Base-by-base conservation (phyloP, 2,113 vertebrate species). In the Macroglossus sobrinus region DNA sequence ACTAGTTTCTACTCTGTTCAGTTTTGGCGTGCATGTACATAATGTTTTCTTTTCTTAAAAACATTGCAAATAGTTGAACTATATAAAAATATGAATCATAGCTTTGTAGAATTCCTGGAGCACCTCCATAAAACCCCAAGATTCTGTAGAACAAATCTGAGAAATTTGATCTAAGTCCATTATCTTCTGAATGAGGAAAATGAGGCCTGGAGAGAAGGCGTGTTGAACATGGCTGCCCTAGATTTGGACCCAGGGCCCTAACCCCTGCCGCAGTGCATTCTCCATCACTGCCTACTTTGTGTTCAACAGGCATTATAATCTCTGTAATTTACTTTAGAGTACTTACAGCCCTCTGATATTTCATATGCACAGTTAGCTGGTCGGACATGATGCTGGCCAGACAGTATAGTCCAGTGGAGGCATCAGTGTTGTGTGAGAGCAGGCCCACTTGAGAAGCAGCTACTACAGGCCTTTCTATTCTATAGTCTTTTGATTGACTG, bases 181-280 rank as follows among this genome's bases (percentile, higher is more conserved):
- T 81, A 50, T 91, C 69, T 91, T 74, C 50, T 74, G 21, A 6
- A 55, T 19, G 33, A 79, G 33, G 59, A 91, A 96, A 66, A 64
- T 33, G 40, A 80, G n/a, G 2, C 24, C 47, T 74, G 19, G 53
- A 96, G 40, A 63, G 40, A 72, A 86, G 68, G 10, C 33, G 5
- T 43, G 75, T 74, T 55, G n/a, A 72, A 19, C 5, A 9, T 19
- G 12, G 24, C 2, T 22, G 33, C 11, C 3, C 5, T 45, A 64
- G 28, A 38, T 26, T 68, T 50, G 38, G 59, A 38, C 22, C 57
- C 15, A 3, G 43, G 11, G 8, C 1, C 53, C 59, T 35, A 64
- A 7, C 4, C 40, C 14, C 10, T 3, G 3, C 35, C 3, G 4
- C 9, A 21, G 24, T n/a, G 8, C 21, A 0, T 30, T 76, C 30